Percentiles rank a stretch among this genome's conserved stretches.
These are phyloP conservation scores for Bombycilla garrulus DNA, from an alignment of 2,113 vertebrate genomes.

Conservation along the genomic window DNA sequence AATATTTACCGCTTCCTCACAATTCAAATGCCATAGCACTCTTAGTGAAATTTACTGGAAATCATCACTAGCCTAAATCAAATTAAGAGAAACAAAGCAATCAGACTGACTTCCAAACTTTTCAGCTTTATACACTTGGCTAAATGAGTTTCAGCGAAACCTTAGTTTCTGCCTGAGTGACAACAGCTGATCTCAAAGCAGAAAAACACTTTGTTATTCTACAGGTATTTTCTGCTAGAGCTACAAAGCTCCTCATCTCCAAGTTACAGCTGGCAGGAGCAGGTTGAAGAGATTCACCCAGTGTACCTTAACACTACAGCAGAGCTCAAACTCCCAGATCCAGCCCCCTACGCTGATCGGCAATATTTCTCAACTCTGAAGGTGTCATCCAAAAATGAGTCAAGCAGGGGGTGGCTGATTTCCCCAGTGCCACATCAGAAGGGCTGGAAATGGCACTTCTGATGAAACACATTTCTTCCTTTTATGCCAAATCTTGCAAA, in stretches of 20 bases:
- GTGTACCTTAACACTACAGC: neutral
- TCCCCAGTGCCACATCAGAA: conserved; percentile 53
- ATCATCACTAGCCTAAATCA: neutral
- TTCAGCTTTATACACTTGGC: neutral
- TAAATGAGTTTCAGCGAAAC: neutral
- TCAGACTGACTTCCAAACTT: neutral
- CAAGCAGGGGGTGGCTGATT: conserved; percentile 42
- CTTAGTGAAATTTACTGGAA: neutral
- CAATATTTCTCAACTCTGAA: conserved; percentile 41
- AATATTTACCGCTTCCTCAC: neutral
- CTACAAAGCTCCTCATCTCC: neutral
- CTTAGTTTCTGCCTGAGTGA: neutral
- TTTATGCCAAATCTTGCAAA: conserved; percentile 24
- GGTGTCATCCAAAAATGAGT: conserved; percentile 57
- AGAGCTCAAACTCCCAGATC: neutral
- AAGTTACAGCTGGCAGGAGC: neutral
- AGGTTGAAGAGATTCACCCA: neutral
- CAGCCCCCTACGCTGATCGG: neutral
- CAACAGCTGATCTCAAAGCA: neutral
- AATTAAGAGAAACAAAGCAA: neutral
- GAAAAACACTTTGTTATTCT: neutral
- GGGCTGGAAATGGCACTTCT: conserved; percentile 20
- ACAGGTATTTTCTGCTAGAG: neutral
- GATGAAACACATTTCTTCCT: neutral
- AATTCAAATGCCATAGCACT: neutral